phyloP scores from a whole-genome alignment of 1,140 invertebrate genomes.

The Telenomus remus region DNA sequence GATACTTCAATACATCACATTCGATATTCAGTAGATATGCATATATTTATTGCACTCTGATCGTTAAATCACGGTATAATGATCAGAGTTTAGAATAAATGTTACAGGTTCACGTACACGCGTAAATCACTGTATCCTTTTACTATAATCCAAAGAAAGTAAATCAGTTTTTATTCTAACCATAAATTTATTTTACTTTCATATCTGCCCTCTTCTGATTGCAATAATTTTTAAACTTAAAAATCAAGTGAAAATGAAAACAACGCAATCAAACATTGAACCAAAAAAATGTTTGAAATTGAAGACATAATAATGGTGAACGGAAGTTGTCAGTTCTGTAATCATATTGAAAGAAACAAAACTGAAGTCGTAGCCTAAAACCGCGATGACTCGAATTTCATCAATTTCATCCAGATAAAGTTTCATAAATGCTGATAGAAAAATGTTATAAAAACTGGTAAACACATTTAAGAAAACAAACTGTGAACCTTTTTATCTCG shows the following conservation, averaged over 20 bases:
- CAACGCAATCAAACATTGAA: too few species aligned
- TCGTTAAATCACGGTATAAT: constrained; percentile 47
- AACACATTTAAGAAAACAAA: constrained; percentile 67
- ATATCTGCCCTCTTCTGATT: too few species aligned
- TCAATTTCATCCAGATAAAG: constrained; percentile 1
- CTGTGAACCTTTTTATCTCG: constrained; percentile 59
- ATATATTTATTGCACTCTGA: constrained; percentile 40
- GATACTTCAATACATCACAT: constrained; percentile 32
- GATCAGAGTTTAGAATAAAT: constrained; percentile 42
- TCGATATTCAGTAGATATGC: constrained; percentile 41
- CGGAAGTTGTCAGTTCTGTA: too few species aligned
- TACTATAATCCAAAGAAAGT: background rate
- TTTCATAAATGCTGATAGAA: constrained; percentile 53
- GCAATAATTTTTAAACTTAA: too few species aligned
- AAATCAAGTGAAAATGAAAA: too few species aligned
- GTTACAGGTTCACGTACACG: constrained; percentile 32
- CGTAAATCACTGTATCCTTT: constrained; percentile 18
- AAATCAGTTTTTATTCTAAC: too few species aligned
- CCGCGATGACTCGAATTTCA: constrained; percentile 54
- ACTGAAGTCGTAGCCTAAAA: too few species aligned
- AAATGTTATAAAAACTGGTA: constrained; percentile 57
- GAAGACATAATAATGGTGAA: too few species aligned
- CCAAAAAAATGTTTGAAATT: too few species aligned
- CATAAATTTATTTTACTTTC: too few species aligned
- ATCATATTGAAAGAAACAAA: too few species aligned